Percentiles rank a stretch among this genome's conserved stretches.
Conservation (phyloP, 2,888 invertebrate genomes). For the Drosophila antonietae region DNA sequence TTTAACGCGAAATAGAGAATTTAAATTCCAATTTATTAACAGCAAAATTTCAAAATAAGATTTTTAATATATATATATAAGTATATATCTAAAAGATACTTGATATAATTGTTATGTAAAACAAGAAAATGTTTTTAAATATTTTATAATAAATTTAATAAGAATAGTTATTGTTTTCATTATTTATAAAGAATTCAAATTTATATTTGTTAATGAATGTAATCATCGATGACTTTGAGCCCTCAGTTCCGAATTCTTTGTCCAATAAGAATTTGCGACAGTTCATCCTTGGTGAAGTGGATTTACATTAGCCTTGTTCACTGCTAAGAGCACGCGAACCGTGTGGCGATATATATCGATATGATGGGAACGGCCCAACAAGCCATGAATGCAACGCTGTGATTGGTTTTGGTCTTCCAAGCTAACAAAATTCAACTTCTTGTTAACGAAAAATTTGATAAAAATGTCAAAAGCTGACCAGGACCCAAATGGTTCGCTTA, state of each 20-base stretch:
- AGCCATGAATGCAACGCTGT: conserved; percentile 54
- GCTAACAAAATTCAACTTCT: conserved; percentile 38
- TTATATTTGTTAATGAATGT: background rate
- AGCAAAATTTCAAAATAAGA: no score
- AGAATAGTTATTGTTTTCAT: no score
- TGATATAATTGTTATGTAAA: no score
- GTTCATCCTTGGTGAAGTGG: no score
- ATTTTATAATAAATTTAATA: background rate
- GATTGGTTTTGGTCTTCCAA: conserved; percentile 55
- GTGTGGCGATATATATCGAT: conserved; percentile 34
- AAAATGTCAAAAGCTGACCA: conserved; percentile 89
- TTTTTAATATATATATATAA: no score
- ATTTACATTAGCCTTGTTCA: background rate
- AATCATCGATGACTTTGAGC: background rate
- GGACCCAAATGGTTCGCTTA: conserved; percentile 91
- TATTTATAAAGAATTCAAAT: background rate
- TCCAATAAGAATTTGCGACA: background rate
- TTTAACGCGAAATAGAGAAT: no score
- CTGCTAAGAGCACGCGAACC: background rate
- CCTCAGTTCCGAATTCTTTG: no score
- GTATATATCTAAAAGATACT: no score
- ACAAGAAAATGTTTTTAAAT: background rate
- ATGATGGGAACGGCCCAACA: conserved; percentile 11
- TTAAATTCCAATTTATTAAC: no score
- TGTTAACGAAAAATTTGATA: conserved; percentile 38